Evolutionary conservation across 2,888 invertebrate species (phyloP).

Genomic region (Keiferia lycopersicella): DNA sequence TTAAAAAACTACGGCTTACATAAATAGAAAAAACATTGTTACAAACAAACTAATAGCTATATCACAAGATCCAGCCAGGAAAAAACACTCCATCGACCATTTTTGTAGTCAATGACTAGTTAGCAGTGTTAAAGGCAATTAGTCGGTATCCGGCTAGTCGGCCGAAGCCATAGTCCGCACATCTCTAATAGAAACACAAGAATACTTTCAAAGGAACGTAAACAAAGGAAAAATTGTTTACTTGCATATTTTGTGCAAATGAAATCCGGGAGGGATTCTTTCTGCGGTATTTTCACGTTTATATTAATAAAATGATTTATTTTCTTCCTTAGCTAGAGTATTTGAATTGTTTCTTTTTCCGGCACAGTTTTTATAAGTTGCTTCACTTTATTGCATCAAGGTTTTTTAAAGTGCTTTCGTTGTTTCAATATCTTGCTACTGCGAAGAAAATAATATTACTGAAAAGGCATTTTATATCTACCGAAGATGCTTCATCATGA

Average conservation of each 20-base stretch:
- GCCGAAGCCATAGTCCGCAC: no score
- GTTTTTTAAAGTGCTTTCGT: background rate
- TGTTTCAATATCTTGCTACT: background rate
- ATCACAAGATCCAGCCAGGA: no score
- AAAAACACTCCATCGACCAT: no score
- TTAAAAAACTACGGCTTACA: no score
- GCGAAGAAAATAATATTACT: background rate
- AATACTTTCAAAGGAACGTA: slow-evolving; percentile 31
- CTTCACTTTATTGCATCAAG: background rate
- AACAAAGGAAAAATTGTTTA: slow-evolving; percentile 30
- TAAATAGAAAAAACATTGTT: no score
- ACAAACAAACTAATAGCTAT: no score
- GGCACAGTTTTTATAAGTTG: background rate
- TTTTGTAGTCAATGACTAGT: no score
- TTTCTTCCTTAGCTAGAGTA: slow-evolving; percentile 16
- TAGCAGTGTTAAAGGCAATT: no score
- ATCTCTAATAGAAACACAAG: background rate
- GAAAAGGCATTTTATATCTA: background rate
- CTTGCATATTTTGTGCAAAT: slow-evolving; percentile 30
- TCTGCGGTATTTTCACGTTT: slow-evolving; percentile 15
- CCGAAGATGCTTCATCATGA: background rate
- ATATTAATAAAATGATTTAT: slow-evolving; percentile 15
- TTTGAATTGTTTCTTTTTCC: slow-evolving; percentile 9
- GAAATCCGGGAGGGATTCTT: slow-evolving; percentile 22
- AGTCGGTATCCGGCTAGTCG: no score